Percentiles rank a stretch among this genome's conserved stretches.
Evolutionary conservation across 2,888 invertebrate species (phyloP).

Genomic region (Stenolophus ochropezus): DNA sequence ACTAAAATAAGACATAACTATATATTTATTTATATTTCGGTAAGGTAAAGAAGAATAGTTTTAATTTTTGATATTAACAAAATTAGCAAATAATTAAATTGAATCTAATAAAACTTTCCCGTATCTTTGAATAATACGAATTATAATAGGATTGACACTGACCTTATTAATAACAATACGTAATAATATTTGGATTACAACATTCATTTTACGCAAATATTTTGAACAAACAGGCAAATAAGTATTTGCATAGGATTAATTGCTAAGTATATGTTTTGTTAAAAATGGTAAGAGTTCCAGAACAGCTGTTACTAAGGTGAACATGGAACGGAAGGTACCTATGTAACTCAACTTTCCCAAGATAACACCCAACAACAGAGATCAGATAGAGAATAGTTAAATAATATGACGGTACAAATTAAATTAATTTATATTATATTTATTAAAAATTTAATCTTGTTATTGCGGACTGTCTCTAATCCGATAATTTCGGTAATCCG

Average conservation of each 20-base stretch:
- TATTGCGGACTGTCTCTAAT: too few relatives aligned
- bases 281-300: background rate
- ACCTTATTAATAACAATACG: background rate
- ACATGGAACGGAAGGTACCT: conserved; percentile 34
- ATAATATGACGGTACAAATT: too few relatives aligned
- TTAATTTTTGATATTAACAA: too few relatives aligned
- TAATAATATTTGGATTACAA: conserved; percentile 6
- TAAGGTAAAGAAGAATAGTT: too few relatives aligned
- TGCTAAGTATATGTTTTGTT: conserved; percentile 13
- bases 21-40: too few relatives aligned
- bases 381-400: background rate
- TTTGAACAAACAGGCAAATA: background rate
- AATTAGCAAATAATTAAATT: too few relatives aligned
- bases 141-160: background rate
- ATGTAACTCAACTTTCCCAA: conserved; percentile 9
- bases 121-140: background rate
- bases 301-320: conserved; percentile 10
- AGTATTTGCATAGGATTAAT: conserved; percentile 11
- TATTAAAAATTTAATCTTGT: too few relatives aligned
- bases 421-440: too few relatives aligned
- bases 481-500: too few relatives aligned
- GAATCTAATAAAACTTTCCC: too few relatives aligned
- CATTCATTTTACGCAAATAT: background rate
- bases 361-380: conserved; percentile 32
- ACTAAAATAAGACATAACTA: too few relatives aligned